Conservation (phyloP, 2,113 vertebrate genomes). For the Zosterops borbonicus region DNA sequence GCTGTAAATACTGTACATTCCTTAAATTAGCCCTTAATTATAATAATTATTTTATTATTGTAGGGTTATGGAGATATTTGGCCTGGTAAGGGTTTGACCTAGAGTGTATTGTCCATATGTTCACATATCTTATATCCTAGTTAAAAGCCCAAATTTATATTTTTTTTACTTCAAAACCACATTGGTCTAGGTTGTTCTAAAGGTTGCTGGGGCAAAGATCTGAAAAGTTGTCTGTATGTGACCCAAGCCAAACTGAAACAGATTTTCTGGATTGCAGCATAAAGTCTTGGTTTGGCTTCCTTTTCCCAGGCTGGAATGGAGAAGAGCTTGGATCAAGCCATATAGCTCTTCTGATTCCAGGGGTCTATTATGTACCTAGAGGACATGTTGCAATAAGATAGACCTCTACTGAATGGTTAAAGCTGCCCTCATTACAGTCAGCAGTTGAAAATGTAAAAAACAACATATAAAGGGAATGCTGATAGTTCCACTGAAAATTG, state of each 20-base stretch:
- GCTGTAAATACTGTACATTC: conserved; percentile 69
- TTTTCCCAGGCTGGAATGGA: background rate
- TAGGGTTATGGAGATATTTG: conserved; percentile 38
- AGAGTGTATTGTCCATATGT: background rate
- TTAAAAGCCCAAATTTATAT: background rate
- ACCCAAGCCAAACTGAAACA: background rate
- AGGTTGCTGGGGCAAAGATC: background rate
- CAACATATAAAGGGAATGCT: background rate
- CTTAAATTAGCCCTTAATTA: conserved; percentile 55
- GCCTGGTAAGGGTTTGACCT: background rate
- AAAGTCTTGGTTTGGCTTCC: background rate
- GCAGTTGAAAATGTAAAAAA: background rate
- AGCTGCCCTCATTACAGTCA: background rate
- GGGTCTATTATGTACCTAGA: background rate
- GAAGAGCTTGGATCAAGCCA: background rate
- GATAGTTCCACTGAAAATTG: background rate
- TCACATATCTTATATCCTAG: background rate
- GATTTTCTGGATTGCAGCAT: background rate
- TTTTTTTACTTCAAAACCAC: background rate
- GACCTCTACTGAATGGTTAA: background rate
- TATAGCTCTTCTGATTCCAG: background rate
- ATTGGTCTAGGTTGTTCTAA: background rate
- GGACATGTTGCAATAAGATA: background rate
- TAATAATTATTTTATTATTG: conserved; percentile 64
- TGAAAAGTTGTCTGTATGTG: background rate